These are phyloP conservation scores for Zosterops japonicus DNA, from an alignment of 2,113 vertebrate genomes.

Conservation along the genomic window DNA sequence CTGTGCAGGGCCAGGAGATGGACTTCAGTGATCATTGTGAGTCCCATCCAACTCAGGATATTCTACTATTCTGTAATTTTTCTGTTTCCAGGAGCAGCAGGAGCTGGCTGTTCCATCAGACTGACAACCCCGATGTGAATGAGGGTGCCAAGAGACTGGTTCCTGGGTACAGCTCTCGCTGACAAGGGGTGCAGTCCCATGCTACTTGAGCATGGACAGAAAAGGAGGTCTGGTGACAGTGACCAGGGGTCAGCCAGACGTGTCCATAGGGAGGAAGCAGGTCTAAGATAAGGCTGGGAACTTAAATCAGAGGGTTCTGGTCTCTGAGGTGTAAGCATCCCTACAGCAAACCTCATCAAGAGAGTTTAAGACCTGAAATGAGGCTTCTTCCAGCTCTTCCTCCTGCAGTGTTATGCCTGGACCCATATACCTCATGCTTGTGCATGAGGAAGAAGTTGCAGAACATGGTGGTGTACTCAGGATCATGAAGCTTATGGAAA, in stretches of 20 bases:
- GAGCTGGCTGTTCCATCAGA: background rate
- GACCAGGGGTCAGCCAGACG: background rate
- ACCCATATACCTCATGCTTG: background rate
- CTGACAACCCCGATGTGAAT: background rate
- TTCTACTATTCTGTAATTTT: background rate
- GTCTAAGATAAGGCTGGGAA: background rate
- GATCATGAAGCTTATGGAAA: background rate
- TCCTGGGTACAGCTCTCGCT: background rate
- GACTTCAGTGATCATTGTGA: background rate
- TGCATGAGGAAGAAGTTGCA: background rate
- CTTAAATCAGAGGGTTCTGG: rapidly evolving
- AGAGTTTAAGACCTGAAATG: background rate
- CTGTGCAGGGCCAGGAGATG: background rate
- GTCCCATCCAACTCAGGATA: background rate
- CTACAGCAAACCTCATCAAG: background rate
- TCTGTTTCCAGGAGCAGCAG: background rate
- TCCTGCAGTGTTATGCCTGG: background rate
- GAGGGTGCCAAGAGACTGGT: background rate
- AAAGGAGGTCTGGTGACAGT: background rate
- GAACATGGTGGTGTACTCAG: background rate
- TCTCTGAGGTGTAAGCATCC: background rate
- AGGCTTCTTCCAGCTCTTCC: background rate
- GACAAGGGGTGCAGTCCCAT: background rate
- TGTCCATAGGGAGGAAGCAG: background rate
- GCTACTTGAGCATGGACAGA: background rate